A percentile compares a stretch with the other conserved stretches of the same genome.
Evolutionary conservation across 1,140 invertebrate species (phyloP).

Genomic region (Drosophila persimilis): DNA sequence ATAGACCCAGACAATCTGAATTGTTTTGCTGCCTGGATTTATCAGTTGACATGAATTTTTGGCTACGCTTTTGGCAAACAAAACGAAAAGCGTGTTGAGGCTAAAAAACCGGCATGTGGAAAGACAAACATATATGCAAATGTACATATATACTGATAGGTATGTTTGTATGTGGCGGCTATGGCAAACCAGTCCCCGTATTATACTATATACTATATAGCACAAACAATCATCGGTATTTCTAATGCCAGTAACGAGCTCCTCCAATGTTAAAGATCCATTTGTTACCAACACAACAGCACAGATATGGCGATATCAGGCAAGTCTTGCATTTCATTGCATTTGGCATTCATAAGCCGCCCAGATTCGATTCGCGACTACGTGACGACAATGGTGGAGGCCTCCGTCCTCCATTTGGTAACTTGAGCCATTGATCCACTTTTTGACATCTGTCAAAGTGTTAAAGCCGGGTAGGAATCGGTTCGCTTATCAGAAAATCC

Average conservation of each 20-base stretch:
- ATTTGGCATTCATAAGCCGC: conserved; percentile 49
- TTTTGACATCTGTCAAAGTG: conserved; percentile 43
- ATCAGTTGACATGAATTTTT: conserved; percentile 45
- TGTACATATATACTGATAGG: conserved; percentile 1
- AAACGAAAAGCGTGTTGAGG: conserved; percentile 27
- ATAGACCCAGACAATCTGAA: conserved; percentile 45
- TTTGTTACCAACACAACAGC: conserved; percentile 4
- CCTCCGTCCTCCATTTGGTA: conserved; percentile 15
- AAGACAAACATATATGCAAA: background rate
- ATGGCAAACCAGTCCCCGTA: conserved; percentile 25
- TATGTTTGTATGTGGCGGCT: background rate
- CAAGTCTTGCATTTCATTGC: conserved; percentile 50
- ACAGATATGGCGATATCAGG: conserved; percentile 4
- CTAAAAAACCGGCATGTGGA: conserved; percentile 31
- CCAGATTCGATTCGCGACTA: conserved; percentile 22
- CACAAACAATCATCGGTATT: conserved; percentile 40
- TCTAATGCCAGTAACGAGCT: conserved; percentile 45
- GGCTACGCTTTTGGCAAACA: conserved; percentile 30
- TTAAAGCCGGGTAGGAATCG: background rate
- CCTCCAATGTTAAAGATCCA: conserved; percentile 40
- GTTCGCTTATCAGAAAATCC: conserved; percentile 23
- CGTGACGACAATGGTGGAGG: conserved; percentile 30
- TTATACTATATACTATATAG: conserved; percentile 37
- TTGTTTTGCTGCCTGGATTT: conserved; percentile 9
- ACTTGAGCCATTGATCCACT: conserved; percentile 27